Conservation (phyloP, 2,113 vertebrate genomes). For the Crotalus viridis region DNA sequence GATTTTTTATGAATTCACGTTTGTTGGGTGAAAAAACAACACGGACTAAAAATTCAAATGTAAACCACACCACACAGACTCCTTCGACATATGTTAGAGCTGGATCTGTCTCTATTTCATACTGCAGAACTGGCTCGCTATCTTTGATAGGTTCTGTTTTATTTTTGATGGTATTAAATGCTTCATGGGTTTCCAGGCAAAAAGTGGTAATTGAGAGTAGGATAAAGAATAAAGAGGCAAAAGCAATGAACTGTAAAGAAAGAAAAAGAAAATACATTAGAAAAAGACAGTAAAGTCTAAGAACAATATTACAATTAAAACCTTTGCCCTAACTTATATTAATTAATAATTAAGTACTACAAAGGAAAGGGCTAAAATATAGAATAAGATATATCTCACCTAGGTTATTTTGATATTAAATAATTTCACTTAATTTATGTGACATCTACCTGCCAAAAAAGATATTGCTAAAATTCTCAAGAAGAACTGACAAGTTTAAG, state of each 20-base stretch:
- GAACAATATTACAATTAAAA: not conserved
- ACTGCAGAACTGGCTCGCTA: constrained; percentile 79
- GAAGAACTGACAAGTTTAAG: not conserved
- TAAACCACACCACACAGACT: constrained; percentile 97
- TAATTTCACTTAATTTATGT: not conserved
- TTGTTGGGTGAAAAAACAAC: constrained; percentile 95
- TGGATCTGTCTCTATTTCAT: constrained; percentile 94
- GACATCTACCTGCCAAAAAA: not conserved
- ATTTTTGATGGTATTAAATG: constrained; percentile 97
- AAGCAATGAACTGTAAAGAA: constrained; percentile 89
- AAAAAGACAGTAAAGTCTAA: constrained; percentile 33
- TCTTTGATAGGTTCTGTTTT: constrained; percentile 87
- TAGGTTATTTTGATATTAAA: not conserved
- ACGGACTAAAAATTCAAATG: constrained; percentile 95
- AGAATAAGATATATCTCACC: not conserved
- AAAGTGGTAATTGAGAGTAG: constrained; percentile 98
- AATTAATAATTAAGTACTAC: not conserved
- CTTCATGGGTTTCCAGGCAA: constrained; percentile 97
- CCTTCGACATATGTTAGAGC: constrained; percentile 94
- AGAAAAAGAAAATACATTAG: constrained; percentile 50
- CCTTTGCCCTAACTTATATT: constrained; percentile 15
- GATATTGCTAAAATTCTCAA: not conserved
- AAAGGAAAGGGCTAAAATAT: not conserved
- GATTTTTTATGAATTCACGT: constrained; percentile 93
- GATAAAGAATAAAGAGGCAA: constrained; percentile 98